Conservation (phyloP, 2,888 invertebrate species). For the Kuschelorhynchus macadamiae region DNA sequence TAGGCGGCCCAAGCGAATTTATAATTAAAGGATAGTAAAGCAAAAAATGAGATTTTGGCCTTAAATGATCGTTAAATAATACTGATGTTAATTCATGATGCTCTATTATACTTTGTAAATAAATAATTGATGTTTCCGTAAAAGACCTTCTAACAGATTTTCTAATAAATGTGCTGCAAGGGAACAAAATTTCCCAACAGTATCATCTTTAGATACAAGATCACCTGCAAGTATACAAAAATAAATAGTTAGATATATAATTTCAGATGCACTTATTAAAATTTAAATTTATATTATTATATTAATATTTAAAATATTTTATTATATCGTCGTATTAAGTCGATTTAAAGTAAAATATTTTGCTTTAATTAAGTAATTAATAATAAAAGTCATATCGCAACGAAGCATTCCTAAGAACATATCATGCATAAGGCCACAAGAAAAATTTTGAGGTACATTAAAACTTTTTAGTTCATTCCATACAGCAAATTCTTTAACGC, state of each 20-base stretch:
- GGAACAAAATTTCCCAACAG: conserved; percentile 5
- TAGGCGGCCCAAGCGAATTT: not conserved
- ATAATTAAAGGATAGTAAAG: conserved; percentile 5
- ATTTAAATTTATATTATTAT: conserved; percentile 49
- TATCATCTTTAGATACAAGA: not conserved
- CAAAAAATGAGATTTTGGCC: conserved; percentile 6
- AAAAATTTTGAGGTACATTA: conserved; percentile 6
- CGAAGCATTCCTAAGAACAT: conserved; percentile 13
- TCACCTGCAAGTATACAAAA: conserved; percentile 15
- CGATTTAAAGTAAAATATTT: conserved; percentile 16
- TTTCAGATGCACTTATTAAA: conserved; percentile 16
- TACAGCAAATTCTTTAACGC: no score
- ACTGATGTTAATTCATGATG: not conserved
- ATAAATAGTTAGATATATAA: conserved; percentile 4
- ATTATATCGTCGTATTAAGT: conserved; percentile 17
- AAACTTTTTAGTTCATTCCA: conserved; percentile 11
- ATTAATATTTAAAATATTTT: conserved; percentile 18
- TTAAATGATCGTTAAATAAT: not conserved
- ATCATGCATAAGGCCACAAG: conserved; percentile 24
- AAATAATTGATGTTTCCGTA: not conserved
- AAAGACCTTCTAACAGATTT: not conserved
- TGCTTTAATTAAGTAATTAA: conserved; percentile 7
- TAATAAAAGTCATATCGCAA: conserved; percentile 15
- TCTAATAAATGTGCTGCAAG: conserved; percentile 5
- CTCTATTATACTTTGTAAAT: not conserved